Percentiles rank a stretch among this genome's conserved stretches.
These are phyloP conservation scores for Loxodonta africana DNA, from an alignment of 2,113 vertebrate genomes.

Conservation along the genomic window DNA sequence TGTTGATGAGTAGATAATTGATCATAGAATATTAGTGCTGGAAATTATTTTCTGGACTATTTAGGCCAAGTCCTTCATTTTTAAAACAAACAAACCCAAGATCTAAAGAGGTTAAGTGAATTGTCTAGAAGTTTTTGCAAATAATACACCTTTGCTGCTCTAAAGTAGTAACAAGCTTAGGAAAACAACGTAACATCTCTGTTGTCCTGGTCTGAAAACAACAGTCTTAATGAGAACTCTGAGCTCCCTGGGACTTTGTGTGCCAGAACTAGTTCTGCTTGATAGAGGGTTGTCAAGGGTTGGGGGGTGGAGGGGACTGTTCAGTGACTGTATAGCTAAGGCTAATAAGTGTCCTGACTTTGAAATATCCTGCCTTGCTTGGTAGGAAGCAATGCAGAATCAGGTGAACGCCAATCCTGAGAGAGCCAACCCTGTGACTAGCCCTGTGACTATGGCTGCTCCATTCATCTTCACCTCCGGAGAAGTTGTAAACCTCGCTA, in stretches of 20 bases:
- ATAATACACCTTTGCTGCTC: slow-evolving; percentile 15
- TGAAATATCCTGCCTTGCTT: slow-evolving; percentile 26
- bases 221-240: slow-evolving; percentile 12
- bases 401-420: slow-evolving; percentile 88
- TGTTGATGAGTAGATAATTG: slow-evolving; percentile 44
- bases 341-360: slow-evolving; percentile 26
- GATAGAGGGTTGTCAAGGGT: neutral
- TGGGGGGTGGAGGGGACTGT: neutral
- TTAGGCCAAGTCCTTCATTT: neutral
- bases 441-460: slow-evolving; percentile 72
- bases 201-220: neutral
- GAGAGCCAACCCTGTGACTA: slow-evolving; percentile 52
- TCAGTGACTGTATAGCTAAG: neutral
- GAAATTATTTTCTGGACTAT: slow-evolving; percentile 61
- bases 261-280: slow-evolving; percentile 14
- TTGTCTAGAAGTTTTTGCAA: slow-evolving; percentile 46
- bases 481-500: slow-evolving; percentile 89
- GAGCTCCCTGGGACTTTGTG: slow-evolving; percentile 33
- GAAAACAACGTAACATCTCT: slow-evolving; percentile 28
- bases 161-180: slow-evolving; percentile 30
- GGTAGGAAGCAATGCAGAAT: slow-evolving; percentile 94
- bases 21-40: slow-evolving; percentile 17
- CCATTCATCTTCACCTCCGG: slow-evolving; percentile 90
- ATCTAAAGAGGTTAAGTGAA: neutral
- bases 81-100: slow-evolving; percentile 14